phyloP scores from a whole-genome alignment of 2,113 vertebrate genomes.

The Pollachius pollachius region DNA sequence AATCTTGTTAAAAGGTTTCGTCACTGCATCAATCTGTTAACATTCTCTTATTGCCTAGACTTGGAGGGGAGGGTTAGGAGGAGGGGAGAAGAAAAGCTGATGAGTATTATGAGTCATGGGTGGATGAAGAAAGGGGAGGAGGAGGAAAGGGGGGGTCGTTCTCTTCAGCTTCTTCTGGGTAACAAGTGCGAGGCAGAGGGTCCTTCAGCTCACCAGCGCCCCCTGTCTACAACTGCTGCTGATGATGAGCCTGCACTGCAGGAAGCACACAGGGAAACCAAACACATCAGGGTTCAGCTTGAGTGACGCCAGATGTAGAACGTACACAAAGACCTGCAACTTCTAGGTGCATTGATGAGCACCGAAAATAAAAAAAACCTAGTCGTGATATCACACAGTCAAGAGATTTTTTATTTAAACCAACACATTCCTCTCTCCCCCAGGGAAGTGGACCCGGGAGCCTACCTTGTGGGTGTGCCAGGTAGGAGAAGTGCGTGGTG shows the following conservation, averaged over 20 bases:
- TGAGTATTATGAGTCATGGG: constrained; percentile 56
- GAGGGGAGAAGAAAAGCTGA: constrained; percentile 37
- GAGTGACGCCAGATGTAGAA: not conserved
- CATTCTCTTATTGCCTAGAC: constrained; percentile 91
- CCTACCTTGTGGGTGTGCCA: constrained; percentile 75
- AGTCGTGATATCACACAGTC: too few relatives aligned
- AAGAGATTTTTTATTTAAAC: too few relatives aligned
- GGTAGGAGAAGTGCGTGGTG: constrained; percentile 77
- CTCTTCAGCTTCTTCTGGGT: constrained; percentile 66
- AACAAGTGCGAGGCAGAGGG: constrained; percentile 40
- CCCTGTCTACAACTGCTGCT: constrained; percentile 94
- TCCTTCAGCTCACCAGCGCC: constrained; percentile 72
- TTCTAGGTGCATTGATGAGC: too few relatives aligned
- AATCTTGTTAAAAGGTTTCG: constrained; percentile 72
- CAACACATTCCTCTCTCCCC: too few relatives aligned
- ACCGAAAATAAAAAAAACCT: too few relatives aligned
- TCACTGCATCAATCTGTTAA: constrained; percentile 93
- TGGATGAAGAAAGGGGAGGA: constrained; percentile 59
- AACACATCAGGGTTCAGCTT: constrained; percentile 1
- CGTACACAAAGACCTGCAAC: not conserved
- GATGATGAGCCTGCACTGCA: constrained; percentile 96
- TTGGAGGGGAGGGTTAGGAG: constrained; percentile 63
- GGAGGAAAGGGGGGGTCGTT: constrained; percentile 77
- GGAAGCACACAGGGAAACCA: constrained; percentile 35
- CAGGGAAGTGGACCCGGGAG: not conserved